Evolutionary conservation across 1,140 invertebrate species (phyloP).

Genomic region (Aphaenogaster rudis): DNA sequence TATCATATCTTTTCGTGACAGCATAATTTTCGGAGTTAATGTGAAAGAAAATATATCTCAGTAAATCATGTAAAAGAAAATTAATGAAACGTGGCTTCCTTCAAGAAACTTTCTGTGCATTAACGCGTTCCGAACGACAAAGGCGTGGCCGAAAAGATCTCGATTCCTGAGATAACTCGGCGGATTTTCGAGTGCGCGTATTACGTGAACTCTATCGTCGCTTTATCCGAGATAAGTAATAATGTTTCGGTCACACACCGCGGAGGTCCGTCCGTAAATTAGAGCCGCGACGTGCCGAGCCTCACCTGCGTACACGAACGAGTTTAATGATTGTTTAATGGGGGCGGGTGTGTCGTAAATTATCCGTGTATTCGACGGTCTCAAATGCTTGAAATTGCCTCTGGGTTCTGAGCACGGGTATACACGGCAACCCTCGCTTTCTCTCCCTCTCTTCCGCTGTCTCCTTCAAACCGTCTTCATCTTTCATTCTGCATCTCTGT

Average conservation of each 20-base stretch:
- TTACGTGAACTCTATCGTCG: conserved; percentile 71
- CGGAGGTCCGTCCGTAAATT: conserved; percentile 87
- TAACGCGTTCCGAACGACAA: neutral
- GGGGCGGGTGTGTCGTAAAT: conserved; percentile 86
- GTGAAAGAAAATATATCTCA: neutral
- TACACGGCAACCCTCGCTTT: conserved; percentile 65
- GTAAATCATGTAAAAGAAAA: conserved; percentile 24
- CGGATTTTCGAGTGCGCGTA: conserved; percentile 41
- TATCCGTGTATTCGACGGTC: conserved; percentile 86
- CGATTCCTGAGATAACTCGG: conserved; percentile 29
- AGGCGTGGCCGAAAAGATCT: conserved; percentile 30
- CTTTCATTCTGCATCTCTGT: conserved; percentile 51
- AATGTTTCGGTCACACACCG: conserved; percentile 84
- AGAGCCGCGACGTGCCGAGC: conserved; percentile 82
- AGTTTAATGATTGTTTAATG: conserved; percentile 88
- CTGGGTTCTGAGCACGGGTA: conserved; percentile 75
- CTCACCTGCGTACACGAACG: conserved; percentile 86
- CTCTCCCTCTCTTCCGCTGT: conserved; percentile 18
- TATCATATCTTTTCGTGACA: neutral
- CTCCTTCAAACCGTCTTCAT: conserved; percentile 36
- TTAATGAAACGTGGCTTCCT: neutral
- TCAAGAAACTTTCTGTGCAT: conserved; percentile 1
- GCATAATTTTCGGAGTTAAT: neutral
- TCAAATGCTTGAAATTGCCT: conserved; percentile 87
- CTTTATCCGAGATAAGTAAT: conserved; percentile 82